phyloP scores from a whole-genome alignment of 2,888 invertebrate species.

The Netelia inedita region DNA sequence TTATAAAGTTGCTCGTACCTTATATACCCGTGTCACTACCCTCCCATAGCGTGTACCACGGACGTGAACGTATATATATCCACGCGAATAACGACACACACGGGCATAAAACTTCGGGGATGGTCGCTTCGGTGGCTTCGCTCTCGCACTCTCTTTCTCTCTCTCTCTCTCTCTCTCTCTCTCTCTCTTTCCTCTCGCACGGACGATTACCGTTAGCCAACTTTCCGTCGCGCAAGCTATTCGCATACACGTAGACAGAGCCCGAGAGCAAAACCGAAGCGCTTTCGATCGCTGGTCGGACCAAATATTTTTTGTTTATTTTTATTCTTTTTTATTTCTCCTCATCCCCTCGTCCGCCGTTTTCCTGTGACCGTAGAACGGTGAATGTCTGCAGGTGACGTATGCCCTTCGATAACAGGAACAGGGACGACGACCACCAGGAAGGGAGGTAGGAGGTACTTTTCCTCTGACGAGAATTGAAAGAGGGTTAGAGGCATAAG shows the following conservation, averaged over 20 bases:
- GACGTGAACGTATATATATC: too few species aligned
- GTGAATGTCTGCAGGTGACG: slow-evolving; percentile 57
- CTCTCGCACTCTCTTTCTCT: slow-evolving; percentile 30
- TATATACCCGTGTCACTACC: background rate
- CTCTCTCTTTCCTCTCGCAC: slow-evolving; percentile 7
- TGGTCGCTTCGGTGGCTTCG: slow-evolving; percentile 36
- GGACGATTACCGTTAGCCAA: slow-evolving; percentile 52
- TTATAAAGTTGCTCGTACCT: slow-evolving; percentile 11
- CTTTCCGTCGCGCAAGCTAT: slow-evolving; percentile 17
- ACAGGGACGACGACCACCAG: slow-evolving; percentile 11
- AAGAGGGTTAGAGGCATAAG: background rate
- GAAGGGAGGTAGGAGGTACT: background rate
- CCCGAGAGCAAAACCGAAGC: slow-evolving; percentile 21
- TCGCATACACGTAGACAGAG: background rate
- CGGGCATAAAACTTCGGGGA: slow-evolving; percentile 61
- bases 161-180: slow-evolving; percentile 35
- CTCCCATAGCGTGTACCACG: background rate
- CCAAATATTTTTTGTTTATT: slow-evolving; percentile 14
- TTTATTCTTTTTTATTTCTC: slow-evolving; percentile 10
- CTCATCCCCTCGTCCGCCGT: background rate
- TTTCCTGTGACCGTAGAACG: slow-evolving; percentile 32
- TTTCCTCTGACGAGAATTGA: background rate
- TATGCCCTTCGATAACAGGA: slow-evolving; percentile 58
- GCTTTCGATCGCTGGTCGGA: slow-evolving; percentile 36
- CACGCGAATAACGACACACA: slow-evolving; percentile 56